phyloP scores from a whole-genome alignment of 2,113 vertebrate genomes.

The Hipposideros armiger region DNA sequence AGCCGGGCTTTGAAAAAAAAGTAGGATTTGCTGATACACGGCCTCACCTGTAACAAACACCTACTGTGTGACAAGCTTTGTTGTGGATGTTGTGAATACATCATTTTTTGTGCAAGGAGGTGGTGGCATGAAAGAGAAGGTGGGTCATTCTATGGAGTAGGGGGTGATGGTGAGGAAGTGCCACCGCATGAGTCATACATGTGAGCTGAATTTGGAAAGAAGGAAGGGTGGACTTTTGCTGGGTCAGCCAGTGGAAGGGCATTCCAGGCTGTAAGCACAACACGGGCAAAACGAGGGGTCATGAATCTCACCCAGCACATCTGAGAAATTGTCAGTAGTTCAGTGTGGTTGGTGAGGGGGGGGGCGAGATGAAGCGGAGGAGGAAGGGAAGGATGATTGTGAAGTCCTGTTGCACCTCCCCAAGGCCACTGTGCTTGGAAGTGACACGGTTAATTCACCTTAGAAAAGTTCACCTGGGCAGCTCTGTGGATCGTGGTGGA shows the following conservation, averaged over 20 bases:
- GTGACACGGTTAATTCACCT: neutral
- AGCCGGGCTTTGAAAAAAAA: neutral
- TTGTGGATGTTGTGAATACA: neutral
- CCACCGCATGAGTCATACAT: neutral
- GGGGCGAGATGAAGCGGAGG: too few species aligned
- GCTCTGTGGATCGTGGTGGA: neutral
- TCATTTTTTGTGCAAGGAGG: neutral
- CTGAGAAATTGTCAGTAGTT: neutral
- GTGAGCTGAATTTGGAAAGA: neutral
- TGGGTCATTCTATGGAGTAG: neutral
- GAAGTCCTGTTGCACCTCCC: neutral
- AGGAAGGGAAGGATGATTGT: neutral
- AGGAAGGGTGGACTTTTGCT: neutral
- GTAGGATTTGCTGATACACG: neutral
- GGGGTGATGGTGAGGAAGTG: neutral
- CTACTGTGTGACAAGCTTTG: fast-evolving
- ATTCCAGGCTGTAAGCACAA: neutral
- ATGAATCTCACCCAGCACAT: neutral
- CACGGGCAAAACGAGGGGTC: neutral
- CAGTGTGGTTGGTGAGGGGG: neutral
- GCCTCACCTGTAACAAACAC: neutral
- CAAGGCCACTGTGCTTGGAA: neutral
- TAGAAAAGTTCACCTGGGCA: neutral
- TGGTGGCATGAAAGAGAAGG: neutral
- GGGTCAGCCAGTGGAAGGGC: neutral